Evolutionary conservation across 2,888 invertebrate genomes (phyloP).

Genomic region (Drosophila testacea): DNA sequence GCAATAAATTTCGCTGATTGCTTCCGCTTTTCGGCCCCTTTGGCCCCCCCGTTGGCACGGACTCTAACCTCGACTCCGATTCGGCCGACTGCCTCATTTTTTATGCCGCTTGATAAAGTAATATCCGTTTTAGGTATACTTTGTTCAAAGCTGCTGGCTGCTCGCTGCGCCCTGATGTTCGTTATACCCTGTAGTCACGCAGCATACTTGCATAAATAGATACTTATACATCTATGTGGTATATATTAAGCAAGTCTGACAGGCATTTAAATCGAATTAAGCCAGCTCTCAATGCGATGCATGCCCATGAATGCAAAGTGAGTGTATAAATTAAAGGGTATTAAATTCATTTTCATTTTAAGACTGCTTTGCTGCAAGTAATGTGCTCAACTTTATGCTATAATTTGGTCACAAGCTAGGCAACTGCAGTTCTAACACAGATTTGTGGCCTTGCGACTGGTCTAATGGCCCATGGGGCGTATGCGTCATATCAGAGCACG

Average conservation of each 20-base stretch:
- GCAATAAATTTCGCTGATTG: conserved; percentile 81
- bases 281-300: conserved; percentile 21
- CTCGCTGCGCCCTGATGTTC: conserved; percentile 7
- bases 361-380: conserved; percentile 63
- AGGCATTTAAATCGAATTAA: conserved; percentile 47
- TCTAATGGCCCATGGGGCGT: conserved; percentile 60
- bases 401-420: conserved; percentile 63
- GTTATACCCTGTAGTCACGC: conserved; percentile 49
- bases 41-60: conserved; percentile 5
- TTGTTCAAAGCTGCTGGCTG: neutral
- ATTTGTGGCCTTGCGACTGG: conserved; percentile 73
- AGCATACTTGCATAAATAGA: conserved; percentile 20
- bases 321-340: conserved; percentile 59
- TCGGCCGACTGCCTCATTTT: conserved; percentile 71
- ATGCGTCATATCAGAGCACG: conserved; percentile 72
- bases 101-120: conserved; percentile 81
- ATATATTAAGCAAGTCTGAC: conserved; percentile 34
- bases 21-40: conserved; percentile 58
- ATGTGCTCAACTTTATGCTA: conserved; percentile 73
- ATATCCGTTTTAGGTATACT: conserved; percentile 77
- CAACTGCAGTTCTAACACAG: conserved; percentile 56
- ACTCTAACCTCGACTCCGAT: conserved; percentile 59
- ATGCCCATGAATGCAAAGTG: conserved; percentile 51
- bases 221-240: conserved; percentile 1
- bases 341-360: conserved; percentile 38